Evolutionary conservation across 2,888 invertebrate genomes (phyloP).

Genomic region (Pristionchus japonicus): DNA sequence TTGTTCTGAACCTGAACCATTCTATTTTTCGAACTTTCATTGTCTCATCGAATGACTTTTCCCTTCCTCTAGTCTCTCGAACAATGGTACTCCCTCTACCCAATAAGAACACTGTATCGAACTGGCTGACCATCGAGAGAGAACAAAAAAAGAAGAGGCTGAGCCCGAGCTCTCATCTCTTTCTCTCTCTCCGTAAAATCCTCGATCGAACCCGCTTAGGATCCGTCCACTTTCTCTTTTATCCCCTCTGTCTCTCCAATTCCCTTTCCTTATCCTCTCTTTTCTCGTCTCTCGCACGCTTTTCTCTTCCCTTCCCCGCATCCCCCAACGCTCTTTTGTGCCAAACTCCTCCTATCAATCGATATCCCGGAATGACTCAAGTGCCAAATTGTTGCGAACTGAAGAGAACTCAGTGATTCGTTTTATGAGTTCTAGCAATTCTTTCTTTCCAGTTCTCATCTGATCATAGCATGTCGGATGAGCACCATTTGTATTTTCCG

Average conservation of each 20-base stretch:
- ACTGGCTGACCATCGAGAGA: too few relatives aligned
- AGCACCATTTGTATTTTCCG: too few relatives aligned
- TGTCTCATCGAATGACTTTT: background rate
- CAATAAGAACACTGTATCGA: too few relatives aligned
- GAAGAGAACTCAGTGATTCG: background rate
- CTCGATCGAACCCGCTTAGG: constrained; percentile 38
- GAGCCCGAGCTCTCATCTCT: too few relatives aligned
- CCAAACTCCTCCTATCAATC: background rate
- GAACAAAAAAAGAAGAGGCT: too few relatives aligned
- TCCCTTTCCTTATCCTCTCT: constrained; percentile 15
- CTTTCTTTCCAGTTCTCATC: background rate
- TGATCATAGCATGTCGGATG: background rate
- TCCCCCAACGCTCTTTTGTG: constrained; percentile 1
- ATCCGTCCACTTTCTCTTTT: constrained; percentile 25
- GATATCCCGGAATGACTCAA: constrained; percentile 15
- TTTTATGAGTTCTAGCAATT: background rate
- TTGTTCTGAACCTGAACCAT: background rate
- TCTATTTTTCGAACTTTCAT: background rate
- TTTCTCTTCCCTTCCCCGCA: background rate
- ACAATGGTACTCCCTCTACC: background rate
- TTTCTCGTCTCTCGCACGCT: constrained; percentile 31
- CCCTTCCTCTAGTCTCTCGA: background rate
- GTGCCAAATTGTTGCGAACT: background rate
- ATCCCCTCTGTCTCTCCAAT: constrained; percentile 4
- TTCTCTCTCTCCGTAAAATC: background rate